Conservation (phyloP, 2,797 vertebrate genomes). For the Myotis planiceps region DNA sequence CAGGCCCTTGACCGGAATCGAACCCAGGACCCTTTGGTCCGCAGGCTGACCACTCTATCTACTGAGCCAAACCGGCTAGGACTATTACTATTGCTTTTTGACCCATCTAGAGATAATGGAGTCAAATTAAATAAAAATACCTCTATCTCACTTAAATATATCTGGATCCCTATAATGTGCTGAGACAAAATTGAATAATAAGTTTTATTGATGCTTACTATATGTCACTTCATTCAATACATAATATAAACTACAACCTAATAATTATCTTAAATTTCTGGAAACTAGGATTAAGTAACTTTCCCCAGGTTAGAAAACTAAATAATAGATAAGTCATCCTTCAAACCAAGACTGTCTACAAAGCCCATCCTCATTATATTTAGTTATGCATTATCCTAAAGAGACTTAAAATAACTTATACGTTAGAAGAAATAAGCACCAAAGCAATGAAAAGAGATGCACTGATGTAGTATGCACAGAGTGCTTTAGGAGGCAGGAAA, state of each 20-base stretch:
- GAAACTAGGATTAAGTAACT: not conserved
- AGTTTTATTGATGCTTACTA: not conserved
- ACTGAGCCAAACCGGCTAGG: too few relatives aligned
- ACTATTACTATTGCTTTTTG: not conserved
- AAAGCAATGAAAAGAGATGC: not conserved
- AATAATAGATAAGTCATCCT: not conserved
- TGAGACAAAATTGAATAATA: not conserved
- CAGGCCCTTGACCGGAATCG: too few relatives aligned
- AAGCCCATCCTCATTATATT: not conserved
- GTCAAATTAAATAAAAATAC: not conserved
- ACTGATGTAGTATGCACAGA: not conserved
- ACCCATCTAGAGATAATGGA: not conserved
- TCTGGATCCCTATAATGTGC: not conserved
- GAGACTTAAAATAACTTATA: not conserved
- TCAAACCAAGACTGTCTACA: conserved; percentile 8
- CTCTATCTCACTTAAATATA: not conserved
- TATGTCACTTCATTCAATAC: not conserved
- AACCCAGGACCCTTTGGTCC: too few relatives aligned
- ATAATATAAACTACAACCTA: not conserved
- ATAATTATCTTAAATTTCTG: not conserved
- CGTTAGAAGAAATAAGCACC: not conserved
- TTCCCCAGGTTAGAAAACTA: not conserved
- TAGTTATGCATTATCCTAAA: not conserved
- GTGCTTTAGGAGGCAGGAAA: not conserved
- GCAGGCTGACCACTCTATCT: too few relatives aligned